Evolutionary conservation across 2,113 vertebrate species (phyloP), one percentile per base, ranked within the genome.

Genomic region (Chlamydotis undulata): DNA sequence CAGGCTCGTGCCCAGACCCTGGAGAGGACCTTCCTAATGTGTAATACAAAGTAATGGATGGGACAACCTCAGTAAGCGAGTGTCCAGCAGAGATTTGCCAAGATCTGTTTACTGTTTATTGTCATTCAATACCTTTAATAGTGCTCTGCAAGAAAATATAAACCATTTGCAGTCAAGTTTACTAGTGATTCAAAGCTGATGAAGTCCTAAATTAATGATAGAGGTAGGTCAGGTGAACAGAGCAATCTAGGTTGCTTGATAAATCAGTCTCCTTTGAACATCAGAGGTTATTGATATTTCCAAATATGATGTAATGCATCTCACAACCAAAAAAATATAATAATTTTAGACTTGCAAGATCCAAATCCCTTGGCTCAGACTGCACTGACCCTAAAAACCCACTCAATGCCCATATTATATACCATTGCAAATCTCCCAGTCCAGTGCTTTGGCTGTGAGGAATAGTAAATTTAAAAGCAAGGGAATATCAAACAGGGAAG

Each of bases 381-480:
- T 88, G 26, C 68, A 37, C 41, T 81, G 79, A 81, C 82, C 88
- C 92, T 83, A 83, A 94, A 94, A 95, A 67, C 9, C 14, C 23
- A n/a, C 50, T 88, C 95, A 93, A 90, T 83, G 33, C 47, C 43
- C 47, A 12, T 60, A 83, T 76, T 93, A 83, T 81, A 39, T 67
- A 75, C 68, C 29, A 55, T 4, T 77, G 67, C 60, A 86, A 77
- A 88, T 83, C 57, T 93, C 91, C 78, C 90, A 92, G 75, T 90
- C 55, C 79, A 67, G 92, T 90, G 59, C 68, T 93, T 94, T 81
- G 75, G 59, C 79, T 88, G 56, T 74, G 43, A 94, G 60, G 49
- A 81, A 70, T 9, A 94, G 87, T 65, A 93, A 91, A 96, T 85
- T 70, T 92, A 77, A 78, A 90, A 96, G 55, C 68, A 94, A 43